These are phyloP conservation scores for Mustela lutreola DNA, from an alignment of 2,113 vertebrate genomes.

Conservation along the genomic window DNA sequence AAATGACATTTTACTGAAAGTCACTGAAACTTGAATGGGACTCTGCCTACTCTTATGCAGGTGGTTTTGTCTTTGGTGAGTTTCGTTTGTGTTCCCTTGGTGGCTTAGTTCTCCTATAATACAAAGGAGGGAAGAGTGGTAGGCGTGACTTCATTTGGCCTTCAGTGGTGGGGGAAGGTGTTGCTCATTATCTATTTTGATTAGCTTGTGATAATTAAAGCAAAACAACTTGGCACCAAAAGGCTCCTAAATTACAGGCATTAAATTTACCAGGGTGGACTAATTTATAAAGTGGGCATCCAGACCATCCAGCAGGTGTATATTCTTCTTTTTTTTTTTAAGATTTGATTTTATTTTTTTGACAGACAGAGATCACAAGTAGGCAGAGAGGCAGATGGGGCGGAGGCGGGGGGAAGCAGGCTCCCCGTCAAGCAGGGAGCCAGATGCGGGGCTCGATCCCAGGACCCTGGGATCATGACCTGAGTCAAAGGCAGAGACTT, in stretches of 20 bases:
- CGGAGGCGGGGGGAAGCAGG: too few relatives aligned
- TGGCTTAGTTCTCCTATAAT: not conserved
- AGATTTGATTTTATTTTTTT: too few relatives aligned
- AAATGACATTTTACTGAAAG: not conserved
- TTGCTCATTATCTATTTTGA: not conserved
- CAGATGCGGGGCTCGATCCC: too few relatives aligned
- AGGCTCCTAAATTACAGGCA: not conserved
- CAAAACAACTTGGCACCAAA: not conserved
- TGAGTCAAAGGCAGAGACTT: too few relatives aligned
- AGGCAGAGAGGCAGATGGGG: too few relatives aligned
- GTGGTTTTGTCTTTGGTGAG: not conserved
- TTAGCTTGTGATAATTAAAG: conserved; percentile 41
- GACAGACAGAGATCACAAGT: too few relatives aligned
- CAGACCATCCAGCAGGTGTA: not conserved
- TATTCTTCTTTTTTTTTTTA: too few relatives aligned
- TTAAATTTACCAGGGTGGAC: not conserved
- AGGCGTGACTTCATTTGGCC: not conserved
- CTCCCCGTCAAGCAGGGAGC: too few relatives aligned
- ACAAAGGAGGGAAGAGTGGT: not conserved
- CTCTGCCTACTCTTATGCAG: not conserved
- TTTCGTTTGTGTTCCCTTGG: not conserved
- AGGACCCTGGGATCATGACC: too few relatives aligned
- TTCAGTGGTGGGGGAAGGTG: not conserved
- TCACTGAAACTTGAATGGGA: not conserved
- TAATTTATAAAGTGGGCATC: not conserved